Evolutionary conservation across 2,888 invertebrate species (phyloP).

Genomic region (Limnephilus rhombicus): DNA sequence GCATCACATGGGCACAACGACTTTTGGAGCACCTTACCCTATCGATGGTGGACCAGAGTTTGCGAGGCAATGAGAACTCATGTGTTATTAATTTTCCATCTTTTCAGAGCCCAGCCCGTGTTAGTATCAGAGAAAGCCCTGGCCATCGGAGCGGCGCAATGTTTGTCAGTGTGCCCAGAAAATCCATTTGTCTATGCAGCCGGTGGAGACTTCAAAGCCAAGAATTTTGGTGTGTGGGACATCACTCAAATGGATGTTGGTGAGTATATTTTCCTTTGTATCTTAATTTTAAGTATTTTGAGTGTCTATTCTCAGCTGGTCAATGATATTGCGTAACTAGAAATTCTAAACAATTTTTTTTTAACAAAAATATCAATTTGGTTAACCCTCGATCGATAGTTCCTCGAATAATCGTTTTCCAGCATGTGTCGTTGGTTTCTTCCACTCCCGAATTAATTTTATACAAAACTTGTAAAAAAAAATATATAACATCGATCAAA

Average conservation of each 20-base stretch:
- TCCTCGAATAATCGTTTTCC: too few relatives aligned
- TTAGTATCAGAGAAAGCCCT: slow-evolving; percentile 77
- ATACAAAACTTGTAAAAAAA: too few relatives aligned
- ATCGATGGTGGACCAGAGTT: too few relatives aligned
- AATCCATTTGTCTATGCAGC: slow-evolving; percentile 88
- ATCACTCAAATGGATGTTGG: slow-evolving; percentile 79
- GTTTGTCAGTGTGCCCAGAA: slow-evolving; percentile 88
- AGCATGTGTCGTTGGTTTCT: too few relatives aligned
- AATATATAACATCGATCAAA: too few relatives aligned
- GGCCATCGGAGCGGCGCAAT: slow-evolving; percentile 85
- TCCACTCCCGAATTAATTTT: too few relatives aligned
- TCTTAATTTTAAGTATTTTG: background rate
- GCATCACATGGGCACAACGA: too few relatives aligned
- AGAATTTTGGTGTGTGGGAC: slow-evolving; percentile 85
- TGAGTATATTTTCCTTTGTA: slow-evolving; percentile 68
- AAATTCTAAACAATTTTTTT: background rate
- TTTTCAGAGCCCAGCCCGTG: slow-evolving; percentile 68
- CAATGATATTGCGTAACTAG: background rate
- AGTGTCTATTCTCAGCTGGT: background rate
- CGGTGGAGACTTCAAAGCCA: slow-evolving; percentile 90
- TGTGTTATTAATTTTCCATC: slow-evolving; percentile 10
- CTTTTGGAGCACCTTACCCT: too few relatives aligned
- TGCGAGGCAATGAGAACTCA: too few relatives aligned
- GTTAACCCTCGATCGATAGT: too few relatives aligned
- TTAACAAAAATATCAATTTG: slow-evolving; percentile 22